Percentiles rank a stretch among this genome's conserved stretches.
Evolutionary conservation across 2,888 invertebrate species (phyloP).

Genomic region (Drosophila ezoana): DNA sequence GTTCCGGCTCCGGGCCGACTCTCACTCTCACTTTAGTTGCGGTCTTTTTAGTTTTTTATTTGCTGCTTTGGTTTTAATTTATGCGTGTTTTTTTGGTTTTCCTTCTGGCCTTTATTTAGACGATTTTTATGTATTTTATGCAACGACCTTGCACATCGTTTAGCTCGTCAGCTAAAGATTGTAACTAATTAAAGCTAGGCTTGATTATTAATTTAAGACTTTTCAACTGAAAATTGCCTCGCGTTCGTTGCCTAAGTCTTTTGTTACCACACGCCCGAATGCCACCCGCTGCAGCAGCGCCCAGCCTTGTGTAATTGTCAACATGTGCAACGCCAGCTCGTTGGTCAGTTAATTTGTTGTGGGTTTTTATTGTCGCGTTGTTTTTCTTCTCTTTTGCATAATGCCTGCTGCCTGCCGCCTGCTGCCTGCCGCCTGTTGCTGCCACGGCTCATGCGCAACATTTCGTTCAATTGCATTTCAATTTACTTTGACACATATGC

Average conservation of each 20-base stretch:
- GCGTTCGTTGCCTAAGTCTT: slow-evolving; percentile 79
- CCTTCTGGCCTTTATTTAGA: slow-evolving; percentile 61
- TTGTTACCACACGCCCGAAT: slow-evolving; percentile 44
- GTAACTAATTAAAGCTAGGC: slow-evolving; percentile 59
- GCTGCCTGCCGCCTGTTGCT: slow-evolving; percentile 26
- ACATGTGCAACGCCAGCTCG: slow-evolving; percentile 24
- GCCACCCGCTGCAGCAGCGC: slow-evolving; percentile 14
- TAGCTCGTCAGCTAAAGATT: slow-evolving; percentile 39
- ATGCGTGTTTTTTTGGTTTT: slow-evolving; percentile 45
- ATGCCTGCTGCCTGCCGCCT: slow-evolving; percentile 8
- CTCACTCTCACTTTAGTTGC: slow-evolving; percentile 49
- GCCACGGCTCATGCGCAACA: slow-evolving; percentile 52
- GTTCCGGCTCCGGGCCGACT: slow-evolving; percentile 29
- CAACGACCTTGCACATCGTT: slow-evolving; percentile 77
- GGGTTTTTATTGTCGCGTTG: slow-evolving; percentile 24
- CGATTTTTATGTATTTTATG: slow-evolving; percentile 77
- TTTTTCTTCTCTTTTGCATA: slow-evolving; percentile 67
- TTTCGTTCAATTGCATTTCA: slow-evolving; percentile 75
- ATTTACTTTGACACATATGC: slow-evolving; percentile 51
- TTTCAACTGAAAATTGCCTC: background rate
- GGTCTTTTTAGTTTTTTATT: background rate
- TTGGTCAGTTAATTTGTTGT: slow-evolving; percentile 40
- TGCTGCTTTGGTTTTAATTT: slow-evolving; percentile 56
- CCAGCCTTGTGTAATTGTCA: slow-evolving; percentile 47
- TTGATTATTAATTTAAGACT: slow-evolving; percentile 25